Evolutionary conservation across 2,113 vertebrate species (phyloP).

Genomic region (Phylloscopus trochilus): DNA sequence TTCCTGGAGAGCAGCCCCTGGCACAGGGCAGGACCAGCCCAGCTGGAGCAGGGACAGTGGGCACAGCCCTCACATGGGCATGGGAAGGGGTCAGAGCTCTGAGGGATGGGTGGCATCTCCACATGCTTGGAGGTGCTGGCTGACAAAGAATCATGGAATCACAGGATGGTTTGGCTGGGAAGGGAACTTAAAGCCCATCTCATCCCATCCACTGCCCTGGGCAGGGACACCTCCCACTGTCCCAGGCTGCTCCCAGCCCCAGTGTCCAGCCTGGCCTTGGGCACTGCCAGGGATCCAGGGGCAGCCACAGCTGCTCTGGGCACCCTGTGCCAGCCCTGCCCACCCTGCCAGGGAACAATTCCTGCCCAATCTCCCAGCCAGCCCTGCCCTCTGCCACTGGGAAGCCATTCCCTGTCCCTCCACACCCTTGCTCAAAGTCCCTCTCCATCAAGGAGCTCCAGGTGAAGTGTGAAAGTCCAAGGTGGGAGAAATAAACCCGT

Average conservation of each 20-base stretch:
- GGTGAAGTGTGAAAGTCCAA: not conserved
- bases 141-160: not conserved
- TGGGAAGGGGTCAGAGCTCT: not conserved
- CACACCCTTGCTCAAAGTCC: not conserved
- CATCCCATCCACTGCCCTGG: no score
- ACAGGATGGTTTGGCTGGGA: not conserved
- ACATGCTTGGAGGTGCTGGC: not conserved
- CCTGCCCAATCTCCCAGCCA: not conserved
- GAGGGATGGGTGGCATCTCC: not conserved
- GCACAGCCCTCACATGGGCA: not conserved
- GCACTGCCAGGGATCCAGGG: not conserved
- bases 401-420: not conserved
- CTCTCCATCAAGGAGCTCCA: not conserved
- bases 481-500: rapidly evolving
- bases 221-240: rapidly evolving
- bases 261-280: rapidly evolving
- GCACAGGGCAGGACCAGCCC: not conserved
- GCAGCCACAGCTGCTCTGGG: not conserved
- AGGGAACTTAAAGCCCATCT: not conserved
- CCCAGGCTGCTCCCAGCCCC: not conserved
- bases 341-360: not conserved
- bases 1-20: not conserved
- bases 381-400: not conserved
- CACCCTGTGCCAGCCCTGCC: not conserved
- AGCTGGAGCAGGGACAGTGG: not conserved